phyloP scores from a whole-genome alignment of 2,797 vertebrate genomes.

The Rhinophrynus dorsalis region DNA sequence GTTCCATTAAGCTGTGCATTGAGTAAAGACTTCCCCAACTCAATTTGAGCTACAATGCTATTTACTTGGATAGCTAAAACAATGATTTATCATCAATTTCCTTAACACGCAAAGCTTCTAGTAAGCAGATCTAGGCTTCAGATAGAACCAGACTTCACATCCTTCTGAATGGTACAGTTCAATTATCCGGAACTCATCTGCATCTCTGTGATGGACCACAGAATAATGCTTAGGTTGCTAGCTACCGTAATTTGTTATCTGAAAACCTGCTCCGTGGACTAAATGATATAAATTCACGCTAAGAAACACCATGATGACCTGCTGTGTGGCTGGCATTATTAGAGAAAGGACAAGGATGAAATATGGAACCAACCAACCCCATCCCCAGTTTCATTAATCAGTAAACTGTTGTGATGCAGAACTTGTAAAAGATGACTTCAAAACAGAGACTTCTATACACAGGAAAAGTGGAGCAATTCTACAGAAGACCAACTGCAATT shows the following conservation, averaged over 20 bases:
- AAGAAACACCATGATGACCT: not conserved
- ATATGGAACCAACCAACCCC: not conserved
- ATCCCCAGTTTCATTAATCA: too few species aligned
- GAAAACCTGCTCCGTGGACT: not conserved
- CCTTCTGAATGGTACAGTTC: not conserved
- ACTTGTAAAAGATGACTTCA: too few species aligned
- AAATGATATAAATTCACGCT: not conserved
- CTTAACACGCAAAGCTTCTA: not conserved
- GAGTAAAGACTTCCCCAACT: too few species aligned
- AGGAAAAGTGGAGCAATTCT: too few species aligned
- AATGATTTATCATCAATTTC: not conserved
- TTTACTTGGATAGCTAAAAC: not conserved
- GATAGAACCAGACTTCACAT: constrained; percentile 9
- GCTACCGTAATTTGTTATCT: constrained; percentile 10
- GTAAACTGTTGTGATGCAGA: too few species aligned
- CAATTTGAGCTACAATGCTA: too few species aligned
- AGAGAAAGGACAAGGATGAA: not conserved
- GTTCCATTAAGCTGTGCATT: too few species aligned
- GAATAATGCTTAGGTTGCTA: constrained; percentile 14
- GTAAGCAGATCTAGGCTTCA: not conserved
- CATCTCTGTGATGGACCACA: not conserved
- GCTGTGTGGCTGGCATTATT: not conserved
- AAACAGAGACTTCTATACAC: too few species aligned
- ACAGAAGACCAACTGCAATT: too few species aligned
- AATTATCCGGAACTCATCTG: not conserved